Evolutionary conservation across 2,113 vertebrate genomes (phyloP).

Genomic region (Maccullochella peelii): DNA sequence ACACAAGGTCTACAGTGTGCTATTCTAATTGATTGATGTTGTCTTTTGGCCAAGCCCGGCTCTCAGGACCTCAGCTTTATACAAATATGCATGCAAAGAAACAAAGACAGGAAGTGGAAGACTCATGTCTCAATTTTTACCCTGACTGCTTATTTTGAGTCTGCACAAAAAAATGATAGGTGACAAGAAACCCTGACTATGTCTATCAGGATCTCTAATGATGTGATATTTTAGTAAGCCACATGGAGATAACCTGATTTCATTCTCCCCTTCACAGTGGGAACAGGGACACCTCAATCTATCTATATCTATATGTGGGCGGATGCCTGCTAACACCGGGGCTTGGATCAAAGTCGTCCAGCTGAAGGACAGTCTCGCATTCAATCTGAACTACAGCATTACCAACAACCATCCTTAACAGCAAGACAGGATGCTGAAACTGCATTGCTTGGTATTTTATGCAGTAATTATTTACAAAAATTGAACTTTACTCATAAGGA

Average conservation of each 20-base stretch:
- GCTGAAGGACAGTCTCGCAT: conserved; percentile 6
- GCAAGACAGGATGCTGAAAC: neutral
- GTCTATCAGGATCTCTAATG: neutral
- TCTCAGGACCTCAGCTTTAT: conserved; percentile 53
- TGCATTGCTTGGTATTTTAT: neutral
- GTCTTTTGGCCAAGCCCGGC: conserved; percentile 60
- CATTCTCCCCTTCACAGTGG: neutral
- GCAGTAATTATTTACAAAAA: conserved; percentile 40
- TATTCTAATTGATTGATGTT: conserved; percentile 71
- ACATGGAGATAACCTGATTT: neutral
- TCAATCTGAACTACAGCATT: conserved; percentile 12
- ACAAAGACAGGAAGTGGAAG: conserved; percentile 80
- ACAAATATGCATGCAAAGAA: conserved; percentile 68
- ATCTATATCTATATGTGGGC: neutral
- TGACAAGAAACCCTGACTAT: neutral
- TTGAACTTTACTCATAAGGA: neutral
- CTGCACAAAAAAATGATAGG: neutral
- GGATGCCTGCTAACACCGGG: neutral
- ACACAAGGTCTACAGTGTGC: conserved; percentile 59
- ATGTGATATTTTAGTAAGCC: conserved; percentile 9
- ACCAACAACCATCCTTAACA: neutral
- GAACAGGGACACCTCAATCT: neutral
- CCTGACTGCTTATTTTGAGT: conserved; percentile 16
- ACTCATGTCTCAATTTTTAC: conserved; percentile 50
- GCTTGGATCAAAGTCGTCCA: neutral